Conservation (phyloP, 2,888 invertebrate species). For the Chesias legatella region DNA sequence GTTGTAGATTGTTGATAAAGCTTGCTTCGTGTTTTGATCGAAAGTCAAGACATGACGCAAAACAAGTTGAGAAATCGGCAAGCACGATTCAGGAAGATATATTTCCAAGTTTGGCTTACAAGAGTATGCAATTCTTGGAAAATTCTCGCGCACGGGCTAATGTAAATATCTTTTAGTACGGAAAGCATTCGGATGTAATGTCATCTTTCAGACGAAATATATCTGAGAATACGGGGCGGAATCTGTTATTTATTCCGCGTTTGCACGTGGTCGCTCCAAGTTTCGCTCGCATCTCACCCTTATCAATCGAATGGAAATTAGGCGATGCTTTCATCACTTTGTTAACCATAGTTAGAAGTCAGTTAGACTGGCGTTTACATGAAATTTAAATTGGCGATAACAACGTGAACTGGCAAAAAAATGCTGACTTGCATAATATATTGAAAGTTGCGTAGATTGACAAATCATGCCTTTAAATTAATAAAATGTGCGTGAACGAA, state of each 20-base stretch:
- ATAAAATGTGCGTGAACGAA: no score
- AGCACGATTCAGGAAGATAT: slow-evolving; percentile 47
- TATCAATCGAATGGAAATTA: slow-evolving; percentile 59
- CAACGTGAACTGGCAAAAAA: no score
- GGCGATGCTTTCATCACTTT: slow-evolving; percentile 46
- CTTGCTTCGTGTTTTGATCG: slow-evolving; percentile 32
- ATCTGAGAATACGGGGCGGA: slow-evolving; percentile 1
- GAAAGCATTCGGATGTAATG: no score
- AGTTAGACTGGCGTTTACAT: background rate
- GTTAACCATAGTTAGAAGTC: slow-evolving; percentile 3
- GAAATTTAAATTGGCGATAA: background rate
- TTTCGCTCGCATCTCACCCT: slow-evolving; percentile 36
- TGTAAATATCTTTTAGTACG: no score
- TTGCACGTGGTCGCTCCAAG: slow-evolving; percentile 34
- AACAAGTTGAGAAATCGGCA: slow-evolving; percentile 47
- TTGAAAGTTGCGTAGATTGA: no score
- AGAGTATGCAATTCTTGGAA: background rate
- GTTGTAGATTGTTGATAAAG: slow-evolving; percentile 13
- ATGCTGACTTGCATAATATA: no score
- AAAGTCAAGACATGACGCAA: slow-evolving; percentile 36
- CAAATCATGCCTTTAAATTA: no score
- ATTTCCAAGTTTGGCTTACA: slow-evolving; percentile 30
- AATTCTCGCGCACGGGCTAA: no score
- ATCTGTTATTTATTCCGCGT: slow-evolving; percentile 11
- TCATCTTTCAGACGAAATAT: no score